phyloP scores from a whole-genome alignment of 2,113 vertebrate species.

The Osmerus eperlanus region DNA sequence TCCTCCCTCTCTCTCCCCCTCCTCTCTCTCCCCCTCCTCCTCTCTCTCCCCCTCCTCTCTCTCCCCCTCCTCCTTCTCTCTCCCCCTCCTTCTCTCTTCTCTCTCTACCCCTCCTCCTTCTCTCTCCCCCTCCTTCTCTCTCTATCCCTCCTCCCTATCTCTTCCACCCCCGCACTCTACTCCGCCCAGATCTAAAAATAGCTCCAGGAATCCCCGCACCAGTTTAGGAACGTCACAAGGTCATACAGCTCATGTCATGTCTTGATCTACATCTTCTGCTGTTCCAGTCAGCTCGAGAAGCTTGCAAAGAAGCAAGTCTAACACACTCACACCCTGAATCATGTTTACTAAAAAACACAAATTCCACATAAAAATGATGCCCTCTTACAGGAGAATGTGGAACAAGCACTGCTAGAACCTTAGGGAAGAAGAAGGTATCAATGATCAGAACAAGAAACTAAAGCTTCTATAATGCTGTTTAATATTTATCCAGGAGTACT shows the following conservation, averaged over 20 bases:
- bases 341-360: too few species aligned
- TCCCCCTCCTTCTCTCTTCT: not conserved
- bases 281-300: too few species aligned
- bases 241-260: conserved; percentile 50
- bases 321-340: not conserved
- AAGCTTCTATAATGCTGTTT: too few species aligned
- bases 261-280: too few species aligned
- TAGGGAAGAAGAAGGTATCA: too few species aligned
- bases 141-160: conserved; percentile 3
- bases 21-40: conserved; percentile 21
- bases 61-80: not conserved
- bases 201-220: conserved; percentile 74
- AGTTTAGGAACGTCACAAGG: conserved; percentile 67
- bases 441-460: too few species aligned
- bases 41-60: conserved; percentile 34
- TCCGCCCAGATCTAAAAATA: conserved; percentile 70
- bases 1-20: conserved; percentile 1
- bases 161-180: conserved; percentile 60
- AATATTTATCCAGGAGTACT: too few species aligned
- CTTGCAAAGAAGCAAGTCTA: too few species aligned
- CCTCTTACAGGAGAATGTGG: too few species aligned
- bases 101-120: conserved; percentile 10
- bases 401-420: too few species aligned
- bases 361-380: too few species aligned
- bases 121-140: not conserved